Evolutionary conservation across 2,113 vertebrate species (phyloP).

Genomic region (Anhinga anhinga): DNA sequence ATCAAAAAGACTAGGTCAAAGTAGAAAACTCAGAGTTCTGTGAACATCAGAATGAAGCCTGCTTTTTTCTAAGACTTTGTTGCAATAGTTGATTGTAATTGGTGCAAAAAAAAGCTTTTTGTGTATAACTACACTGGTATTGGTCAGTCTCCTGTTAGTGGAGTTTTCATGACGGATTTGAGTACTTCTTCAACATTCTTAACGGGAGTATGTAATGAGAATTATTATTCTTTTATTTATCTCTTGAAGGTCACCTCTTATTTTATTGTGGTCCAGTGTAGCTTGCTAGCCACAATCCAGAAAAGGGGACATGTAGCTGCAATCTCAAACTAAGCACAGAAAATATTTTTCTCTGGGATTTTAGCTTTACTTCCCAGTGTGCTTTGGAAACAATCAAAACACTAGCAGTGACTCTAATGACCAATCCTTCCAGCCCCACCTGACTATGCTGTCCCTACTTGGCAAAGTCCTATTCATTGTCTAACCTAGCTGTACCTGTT

Average conservation of each 20-base stretch:
- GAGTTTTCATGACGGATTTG: neutral
- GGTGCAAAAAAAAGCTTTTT: neutral
- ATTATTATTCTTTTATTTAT: neutral
- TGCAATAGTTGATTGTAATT: neutral
- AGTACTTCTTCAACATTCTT: neutral
- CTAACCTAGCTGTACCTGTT: neutral
- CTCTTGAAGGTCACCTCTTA: neutral
- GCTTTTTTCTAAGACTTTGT: neutral
- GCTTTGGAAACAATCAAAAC: neutral
- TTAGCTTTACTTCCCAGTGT: neutral
- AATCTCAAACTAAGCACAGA: neutral
- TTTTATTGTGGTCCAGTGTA: neutral
- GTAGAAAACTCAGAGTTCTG: neutral
- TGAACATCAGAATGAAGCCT: neutral
- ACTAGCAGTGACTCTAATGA: too few species aligned
- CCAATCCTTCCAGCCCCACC: too few species aligned
- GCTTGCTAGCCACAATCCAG: neutral
- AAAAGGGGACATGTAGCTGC: neutral
- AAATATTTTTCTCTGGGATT: neutral
- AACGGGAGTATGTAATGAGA: neutral
- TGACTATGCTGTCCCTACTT: neutral
- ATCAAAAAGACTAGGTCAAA: neutral
- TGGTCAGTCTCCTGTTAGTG: neutral
- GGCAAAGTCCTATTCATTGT: neutral
- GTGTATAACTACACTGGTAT: neutral